Evolutionary conservation across 1,140 invertebrate species (phyloP).

Genomic region (Bombyx mori): ASM3026992v2 NC_085128.1:8748501-8749000

Average conservation of each 20-base stretch:
- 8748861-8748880: conserved; percentile 52
- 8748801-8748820: conserved; percentile 55
- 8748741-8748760: conserved; percentile 31
- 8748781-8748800: conserved; percentile 43
- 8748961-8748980: conserved; percentile 6
- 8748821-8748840: conserved; percentile 47
- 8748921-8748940: conserved; percentile 27
- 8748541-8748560: too few relatives aligned
- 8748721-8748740: conserved; percentile 27
- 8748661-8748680: conserved; percentile 29
- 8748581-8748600: too few relatives aligned
- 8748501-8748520: too few relatives aligned
- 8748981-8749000: not conserved
- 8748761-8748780: conserved; percentile 30
- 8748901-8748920: conserved; percentile 33
- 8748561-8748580: too few relatives aligned
- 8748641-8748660: conserved; percentile 5
- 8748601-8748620: too few relatives aligned
- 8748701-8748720: conserved; percentile 44
- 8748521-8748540: too few relatives aligned
- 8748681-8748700: conserved; percentile 30
- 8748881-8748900: conserved; percentile 49
- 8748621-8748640: too few relatives aligned
- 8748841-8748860: conserved; percentile 49
- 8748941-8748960: conserved; percentile 33